Conservation (phyloP, 2,113 vertebrate genomes). For the Spilogale gracilis region DNA sequence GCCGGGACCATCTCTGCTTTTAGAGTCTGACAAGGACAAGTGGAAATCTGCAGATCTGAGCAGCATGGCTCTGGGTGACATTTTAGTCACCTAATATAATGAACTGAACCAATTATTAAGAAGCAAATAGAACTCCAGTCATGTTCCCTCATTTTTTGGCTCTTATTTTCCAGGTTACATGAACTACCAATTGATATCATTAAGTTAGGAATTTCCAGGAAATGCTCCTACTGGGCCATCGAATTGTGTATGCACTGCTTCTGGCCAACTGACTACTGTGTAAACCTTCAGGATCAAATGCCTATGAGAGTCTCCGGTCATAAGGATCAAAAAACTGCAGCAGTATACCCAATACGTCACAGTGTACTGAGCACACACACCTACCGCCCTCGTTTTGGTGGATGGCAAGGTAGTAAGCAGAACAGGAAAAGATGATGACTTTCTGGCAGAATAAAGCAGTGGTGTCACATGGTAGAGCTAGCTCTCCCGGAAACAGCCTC, state of each 20-base stretch:
- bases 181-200: neutral
- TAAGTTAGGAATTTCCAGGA: neutral
- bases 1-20: neutral
- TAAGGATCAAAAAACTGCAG: neutral
- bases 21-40: neutral
- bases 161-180: slow-evolving; percentile 4
- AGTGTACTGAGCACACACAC: neutral
- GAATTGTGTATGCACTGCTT: neutral
- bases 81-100: neutral
- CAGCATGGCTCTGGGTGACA: neutral
- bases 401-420: neutral
- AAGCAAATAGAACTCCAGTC: neutral
- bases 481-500: neutral
- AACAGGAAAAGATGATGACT: neutral
- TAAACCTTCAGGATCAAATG: neutral
- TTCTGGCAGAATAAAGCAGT: neutral
- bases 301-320: neutral
- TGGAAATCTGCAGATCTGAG: slow-evolving; percentile 2
- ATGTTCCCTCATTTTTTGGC: neutral
- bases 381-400: neutral
- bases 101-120: neutral
- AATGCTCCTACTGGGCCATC: neutral
- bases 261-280: neutral
- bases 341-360: no score
- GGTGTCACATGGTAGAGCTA: rapidly evolving